Base-by-base conservation (phyloP, 2,888 invertebrate species). In the Ormia ochracea region DNA sequence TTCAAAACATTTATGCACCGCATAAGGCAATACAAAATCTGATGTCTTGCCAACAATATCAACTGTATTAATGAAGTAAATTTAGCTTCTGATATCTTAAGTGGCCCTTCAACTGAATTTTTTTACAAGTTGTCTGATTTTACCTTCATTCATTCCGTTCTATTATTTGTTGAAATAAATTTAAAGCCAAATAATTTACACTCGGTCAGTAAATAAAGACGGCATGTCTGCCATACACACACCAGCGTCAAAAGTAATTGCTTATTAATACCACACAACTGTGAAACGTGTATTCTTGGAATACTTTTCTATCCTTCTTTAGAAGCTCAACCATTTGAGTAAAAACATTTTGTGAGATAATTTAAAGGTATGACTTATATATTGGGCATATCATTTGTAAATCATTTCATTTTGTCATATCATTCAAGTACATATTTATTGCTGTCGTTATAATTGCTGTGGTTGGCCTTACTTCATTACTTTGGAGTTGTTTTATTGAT, bases 301-400 rank as follows among this genome's bases (percentile, higher is more conserved):
- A 61, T 7, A 41, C 31, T 28, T 26, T 14, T 41, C 33, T 48
- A 1, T 1, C 26, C 41, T 14, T 48, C 4, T 48, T 48, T 9
- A 17, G 7, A 63, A 41, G 5, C 19, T 21, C n/a, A 56, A 38
- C 26, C 26, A 21, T 10, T n/a, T 45, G 21, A 28, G 26, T 45
- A n/a, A 28, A 17, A 70, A 48, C 3, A 48, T 14, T 23, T n/a
- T 56, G 17, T 52, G 2, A 36, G 36, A 61, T 75, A 61, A 69
- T 54, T 54, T 61, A 61, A 45, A 28, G 7, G 56, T 54, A 38
- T 5, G 21, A 23, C 21, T 45, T 50, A 61, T 36, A 59, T 68
- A 19, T 70, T 74, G 52, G 59, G 17, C 38, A 79, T 74, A 70
- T 66, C 41, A 61, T 21, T n/a, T 70, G 75, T 79, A 79, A 79